phyloP scores from a whole-genome alignment of 2,113 vertebrate species.

The Orthonyx spaldingii region DNA sequence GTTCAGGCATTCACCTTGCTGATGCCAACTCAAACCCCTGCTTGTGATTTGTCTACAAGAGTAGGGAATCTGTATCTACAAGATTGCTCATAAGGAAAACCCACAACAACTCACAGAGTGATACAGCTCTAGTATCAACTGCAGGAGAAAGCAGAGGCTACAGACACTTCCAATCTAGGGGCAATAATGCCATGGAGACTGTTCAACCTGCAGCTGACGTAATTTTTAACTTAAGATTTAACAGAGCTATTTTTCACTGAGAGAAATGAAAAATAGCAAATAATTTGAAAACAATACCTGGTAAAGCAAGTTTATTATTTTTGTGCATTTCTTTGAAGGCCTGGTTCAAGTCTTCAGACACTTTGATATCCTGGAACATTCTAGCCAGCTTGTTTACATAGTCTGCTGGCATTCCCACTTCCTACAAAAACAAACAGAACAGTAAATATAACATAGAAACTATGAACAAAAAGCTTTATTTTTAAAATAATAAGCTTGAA shows the following conservation, averaged over 20 bases:
- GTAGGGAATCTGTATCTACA: background rate
- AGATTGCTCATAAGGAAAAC: background rate
- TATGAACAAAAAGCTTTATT: background rate
- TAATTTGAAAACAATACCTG: slow-evolving; percentile 77
- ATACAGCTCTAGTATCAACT: background rate
- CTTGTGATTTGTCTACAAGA: background rate
- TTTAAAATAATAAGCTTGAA: background rate
- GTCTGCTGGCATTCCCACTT: slow-evolving; percentile 98
- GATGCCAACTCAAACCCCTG: background rate
- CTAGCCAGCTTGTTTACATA: slow-evolving; percentile 98
- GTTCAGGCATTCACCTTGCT: background rate
- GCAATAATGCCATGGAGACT: background rate
- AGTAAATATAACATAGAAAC: background rate
- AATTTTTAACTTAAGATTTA: background rate
- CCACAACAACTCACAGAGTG: background rate
- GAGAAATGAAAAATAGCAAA: background rate
- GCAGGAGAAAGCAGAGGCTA: background rate
- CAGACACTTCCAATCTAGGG: background rate
- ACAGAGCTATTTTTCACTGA: background rate
- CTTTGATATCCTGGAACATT: slow-evolving; percentile 99
- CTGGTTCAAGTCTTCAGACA: slow-evolving; percentile 98
- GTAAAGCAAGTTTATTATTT: slow-evolving; percentile 95
- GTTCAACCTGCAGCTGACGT: background rate
- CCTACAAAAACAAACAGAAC: slow-evolving; percentile 75
- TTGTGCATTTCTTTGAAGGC: slow-evolving; percentile 99